Evolutionary conservation across 2,888 invertebrate species (phyloP).

Genomic region (Andrena hattorfiana): DNA sequence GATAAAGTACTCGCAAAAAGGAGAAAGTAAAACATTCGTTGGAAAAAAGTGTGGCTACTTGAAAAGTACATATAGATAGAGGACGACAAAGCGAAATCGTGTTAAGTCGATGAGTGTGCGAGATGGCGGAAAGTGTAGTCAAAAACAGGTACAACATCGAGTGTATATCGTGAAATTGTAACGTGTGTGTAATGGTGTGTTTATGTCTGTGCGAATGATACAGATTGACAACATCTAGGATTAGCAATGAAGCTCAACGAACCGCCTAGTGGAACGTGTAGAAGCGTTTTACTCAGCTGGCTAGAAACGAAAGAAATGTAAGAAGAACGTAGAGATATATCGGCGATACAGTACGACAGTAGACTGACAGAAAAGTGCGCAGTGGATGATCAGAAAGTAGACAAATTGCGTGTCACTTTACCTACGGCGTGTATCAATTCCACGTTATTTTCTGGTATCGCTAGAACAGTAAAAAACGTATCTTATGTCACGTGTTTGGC

Average conservation of each 20-base stretch:
- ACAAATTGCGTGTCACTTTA: conserved; percentile 79
- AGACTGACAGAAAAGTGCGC: conserved; percentile 47
- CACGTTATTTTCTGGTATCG: conserved; percentile 82
- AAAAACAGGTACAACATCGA: not conserved
- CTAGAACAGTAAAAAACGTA: conserved; percentile 84
- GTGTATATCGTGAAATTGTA: not conserved
- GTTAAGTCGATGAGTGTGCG: conserved; percentile 39
- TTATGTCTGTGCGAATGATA: conserved; percentile 10
- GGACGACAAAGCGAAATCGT: conserved; percentile 24
- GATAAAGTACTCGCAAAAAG: conserved; percentile 9
- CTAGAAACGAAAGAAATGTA: conserved; percentile 51
- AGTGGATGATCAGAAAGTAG: conserved; percentile 61
- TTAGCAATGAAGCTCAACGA: conserved; percentile 62
- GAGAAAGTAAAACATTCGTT: not conserved
- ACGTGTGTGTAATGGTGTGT: conserved; percentile 12
- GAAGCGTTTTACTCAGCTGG: conserved; percentile 65
- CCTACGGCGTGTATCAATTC: conserved; percentile 84
- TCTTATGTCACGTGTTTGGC: conserved; percentile 65
- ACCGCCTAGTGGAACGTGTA: conserved; percentile 58
- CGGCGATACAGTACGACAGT: conserved; percentile 36
- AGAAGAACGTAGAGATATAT: conserved; percentile 30
- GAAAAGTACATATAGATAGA: conserved; percentile 24
- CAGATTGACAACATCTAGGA: conserved; percentile 44
- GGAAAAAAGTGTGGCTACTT: conserved; percentile 23
- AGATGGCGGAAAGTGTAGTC: not conserved